phyloP scores from a whole-genome alignment of 1,140 invertebrate species.

The Neodiprion pinetum region DNA sequence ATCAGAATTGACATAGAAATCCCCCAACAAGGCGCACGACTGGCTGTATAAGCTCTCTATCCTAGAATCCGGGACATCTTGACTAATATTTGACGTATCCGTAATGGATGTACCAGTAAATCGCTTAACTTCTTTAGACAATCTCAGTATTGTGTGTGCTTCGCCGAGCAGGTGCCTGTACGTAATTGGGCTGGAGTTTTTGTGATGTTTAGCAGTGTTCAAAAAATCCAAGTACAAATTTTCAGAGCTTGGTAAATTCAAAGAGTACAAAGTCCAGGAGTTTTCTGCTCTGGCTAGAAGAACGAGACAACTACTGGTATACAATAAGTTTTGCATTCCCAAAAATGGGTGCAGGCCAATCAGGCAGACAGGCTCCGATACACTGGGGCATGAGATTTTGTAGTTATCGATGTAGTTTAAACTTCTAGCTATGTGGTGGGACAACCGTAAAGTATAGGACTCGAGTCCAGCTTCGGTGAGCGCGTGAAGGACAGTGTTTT shows the following conservation, averaged over 20 bases:
- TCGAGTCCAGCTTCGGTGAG: constrained; percentile 80
- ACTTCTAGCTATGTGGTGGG: constrained; percentile 61
- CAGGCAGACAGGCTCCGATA: constrained; percentile 72
- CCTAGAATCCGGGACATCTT: constrained; percentile 32
- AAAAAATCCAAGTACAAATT: constrained; percentile 72
- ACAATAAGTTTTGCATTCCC: constrained; percentile 71
- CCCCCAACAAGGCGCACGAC: constrained; percentile 69
- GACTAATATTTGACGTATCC: constrained; percentile 28
- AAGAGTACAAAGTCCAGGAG: constrained; percentile 73
- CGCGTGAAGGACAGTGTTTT: constrained; percentile 75
- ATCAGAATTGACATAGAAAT: constrained; percentile 70
- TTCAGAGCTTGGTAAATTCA: constrained; percentile 67
- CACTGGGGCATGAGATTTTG: constrained; percentile 62
- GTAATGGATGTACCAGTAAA: constrained; percentile 40
- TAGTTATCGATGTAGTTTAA: constrained; percentile 45
- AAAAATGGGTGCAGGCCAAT: constrained; percentile 77
- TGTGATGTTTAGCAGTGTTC: constrained; percentile 70
- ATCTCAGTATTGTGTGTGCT: constrained; percentile 69
- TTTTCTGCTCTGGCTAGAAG: constrained; percentile 70
- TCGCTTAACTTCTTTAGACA: constrained; percentile 54
- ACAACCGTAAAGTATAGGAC: constrained; percentile 75
- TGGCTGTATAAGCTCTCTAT: constrained; percentile 65
- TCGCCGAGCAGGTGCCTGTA: constrained; percentile 73
- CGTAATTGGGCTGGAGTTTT: constrained; percentile 65
- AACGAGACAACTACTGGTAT: constrained; percentile 69